Base-by-base conservation (phyloP, 1,140 invertebrate species). In the Drosophila takahashii region DNA sequence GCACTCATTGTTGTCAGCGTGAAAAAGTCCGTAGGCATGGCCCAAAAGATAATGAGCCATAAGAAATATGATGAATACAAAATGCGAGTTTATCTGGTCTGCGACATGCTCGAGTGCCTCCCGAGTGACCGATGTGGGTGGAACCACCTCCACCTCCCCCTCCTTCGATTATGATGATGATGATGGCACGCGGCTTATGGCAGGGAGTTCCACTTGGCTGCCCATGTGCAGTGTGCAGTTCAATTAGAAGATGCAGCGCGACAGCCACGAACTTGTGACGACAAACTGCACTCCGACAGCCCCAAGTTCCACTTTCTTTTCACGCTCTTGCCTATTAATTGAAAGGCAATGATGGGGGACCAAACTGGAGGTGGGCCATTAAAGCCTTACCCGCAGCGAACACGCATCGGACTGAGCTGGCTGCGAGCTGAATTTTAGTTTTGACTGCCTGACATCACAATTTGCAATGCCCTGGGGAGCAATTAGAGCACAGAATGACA, bases 311-410 rank as follows among this genome's bases (percentile, higher is more conserved):
- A 66, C 83, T 86, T 86, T 86, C 79, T 87, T 83, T 86, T 87
- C 75, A 86, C 84, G 83, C 81, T 85, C 18, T 69, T 66, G 77
- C 65, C 59, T 61, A 79, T 81, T 73, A 77, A 87, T 83, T 89
- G 79, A 87, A 73, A 69, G 62, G 53, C 57, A 53, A 76, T 77
- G 75, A 51, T 45, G 59, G 37, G 36, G 48, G 34, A 42, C 26
- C 16, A 16, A 44, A 39, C 36, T 47, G 15, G 36, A 9, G 50
- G 7, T 15, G 36, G 18, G 32, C 15, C 51, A 15, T 59, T 39
- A 18, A 61, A 27, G n/a, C 37, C 37, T 79, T 78, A 66, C 57
- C 57, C 76, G 57, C 29, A 44, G 52, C 39, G 45, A 56, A 65
- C 69, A 79, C 51, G 44, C 69, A 56, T 16, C 44, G n/a, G 39